Evolutionary conservation across 2,888 invertebrate species (phyloP).

Genomic region (Drosophila tanythrix): DNA sequence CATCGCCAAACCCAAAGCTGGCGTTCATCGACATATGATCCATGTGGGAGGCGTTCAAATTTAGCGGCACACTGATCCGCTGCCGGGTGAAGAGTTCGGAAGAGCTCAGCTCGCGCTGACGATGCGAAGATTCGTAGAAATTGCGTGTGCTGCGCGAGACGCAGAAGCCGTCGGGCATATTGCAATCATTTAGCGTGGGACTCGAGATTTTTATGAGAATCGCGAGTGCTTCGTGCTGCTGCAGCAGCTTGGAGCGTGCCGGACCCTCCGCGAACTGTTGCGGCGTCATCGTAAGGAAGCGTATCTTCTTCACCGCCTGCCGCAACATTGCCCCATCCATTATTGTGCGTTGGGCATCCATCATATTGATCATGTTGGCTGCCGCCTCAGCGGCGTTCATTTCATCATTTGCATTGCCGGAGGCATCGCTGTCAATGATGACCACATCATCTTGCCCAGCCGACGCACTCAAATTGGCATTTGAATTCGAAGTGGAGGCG

Average conservation of each 20-base stretch:
- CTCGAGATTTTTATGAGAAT: slow-evolving; percentile 93
- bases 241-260: slow-evolving; percentile 90
- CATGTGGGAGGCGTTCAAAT: slow-evolving; percentile 28
- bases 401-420: slow-evolving; percentile 55
- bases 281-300: slow-evolving; percentile 91
- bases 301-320: slow-evolving; percentile 90
- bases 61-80: slow-evolving; percentile 47
- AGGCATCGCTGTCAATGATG: slow-evolving; percentile 81
- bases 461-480: slow-evolving; percentile 1
- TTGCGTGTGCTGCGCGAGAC: slow-evolving; percentile 84
- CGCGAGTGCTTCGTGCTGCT: slow-evolving; percentile 91
- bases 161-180: slow-evolving; percentile 91
- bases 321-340: slow-evolving; percentile 85
- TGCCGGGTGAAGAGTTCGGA: slow-evolving; percentile 77
- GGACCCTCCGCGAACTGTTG: slow-evolving; percentile 94
- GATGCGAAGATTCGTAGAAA: slow-evolving; percentile 73
- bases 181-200: slow-evolving; percentile 87
- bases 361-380: slow-evolving; percentile 74
- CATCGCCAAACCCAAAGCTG: slow-evolving; percentile 41
- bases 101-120: slow-evolving; percentile 81
- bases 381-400: slow-evolving; percentile 55
- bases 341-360: slow-evolving; percentile 79
- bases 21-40: slow-evolving; percentile 29
- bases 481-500: slow-evolving; percentile 21
- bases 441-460: slow-evolving; percentile 72